Evolutionary conservation across 2,888 invertebrate genomes (phyloP), one percentile per base, ranked within the genome.

Genomic region (Mystacides longicornis): DNA sequence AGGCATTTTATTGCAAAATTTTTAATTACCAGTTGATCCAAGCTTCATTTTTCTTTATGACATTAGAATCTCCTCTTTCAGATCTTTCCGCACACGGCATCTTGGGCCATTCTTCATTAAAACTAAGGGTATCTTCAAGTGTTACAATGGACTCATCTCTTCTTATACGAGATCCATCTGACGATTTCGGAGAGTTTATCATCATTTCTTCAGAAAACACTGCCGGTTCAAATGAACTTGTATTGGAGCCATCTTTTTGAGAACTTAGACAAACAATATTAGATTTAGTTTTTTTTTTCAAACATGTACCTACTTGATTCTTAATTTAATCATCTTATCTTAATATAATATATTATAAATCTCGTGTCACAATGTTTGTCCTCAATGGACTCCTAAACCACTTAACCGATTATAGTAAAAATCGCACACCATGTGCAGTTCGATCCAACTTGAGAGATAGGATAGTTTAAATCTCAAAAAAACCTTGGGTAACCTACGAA

Each of bases 51-150:
- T 57, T 61, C 47, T 53, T 55, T 7, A 37, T 51, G 1, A 42
- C 42, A 5, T 54, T 51, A 7, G 54, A 37, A 3, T 50, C 58
- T 11, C 50, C 54, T 1, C 50, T 47, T 1, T 52, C 47, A 21
- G 55, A 21, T 43, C 59, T 61, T 45, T 55, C 57, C 19, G 54
- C 18, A 20, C 55, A 55, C 49, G 57, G 59, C 14, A 55, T 57
- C 21, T 57, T 43, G 3, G 54, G 55, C 61, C 61, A 61, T 21
- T 61, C 61, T 5, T 60, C 61, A 23, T 59, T 61, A n/a, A 61
- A 53, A 60, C 77, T 77, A 7, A 77, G 65, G 1, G 75, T 73
- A 54, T 77, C 77, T 60, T 77, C 77, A 2, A 76, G 64, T 0
- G 76, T 76, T 16, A 74, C 71, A n/a, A 71, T 73, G 54, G 75